phyloP scores from a whole-genome alignment of 2,113 vertebrate genomes.

The Melanocharis versteri region DNA sequence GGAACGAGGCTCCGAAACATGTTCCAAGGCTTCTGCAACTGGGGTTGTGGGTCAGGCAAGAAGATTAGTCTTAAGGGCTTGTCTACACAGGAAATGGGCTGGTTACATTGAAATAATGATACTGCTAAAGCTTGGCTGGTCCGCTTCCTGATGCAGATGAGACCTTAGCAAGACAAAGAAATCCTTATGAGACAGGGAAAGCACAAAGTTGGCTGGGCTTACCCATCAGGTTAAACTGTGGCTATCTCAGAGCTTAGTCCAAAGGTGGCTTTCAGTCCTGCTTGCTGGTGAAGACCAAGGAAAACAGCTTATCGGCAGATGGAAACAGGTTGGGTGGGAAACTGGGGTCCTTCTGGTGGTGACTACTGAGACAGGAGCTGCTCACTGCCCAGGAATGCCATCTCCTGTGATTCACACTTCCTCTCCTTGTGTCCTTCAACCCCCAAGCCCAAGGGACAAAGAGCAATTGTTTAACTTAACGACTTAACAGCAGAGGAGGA shows the following conservation, averaged over 20 bases:
- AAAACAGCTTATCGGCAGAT: neutral
- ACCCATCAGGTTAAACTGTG: neutral
- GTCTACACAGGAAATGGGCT: neutral
- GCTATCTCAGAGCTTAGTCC: neutral
- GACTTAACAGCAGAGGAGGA: neutral
- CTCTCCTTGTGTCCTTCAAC: neutral
- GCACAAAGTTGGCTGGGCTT: neutral
- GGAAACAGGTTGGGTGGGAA: neutral
- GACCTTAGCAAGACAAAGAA: neutral
- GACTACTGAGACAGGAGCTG: neutral
- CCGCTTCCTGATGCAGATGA: neutral
- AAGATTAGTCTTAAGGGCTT: neutral
- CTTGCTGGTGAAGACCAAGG: neutral
- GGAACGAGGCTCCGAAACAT: neutral
- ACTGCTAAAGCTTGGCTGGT: neutral
- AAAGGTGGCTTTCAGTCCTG: neutral
- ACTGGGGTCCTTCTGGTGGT: neutral
- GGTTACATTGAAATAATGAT: neutral
- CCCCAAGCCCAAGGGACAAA: neutral
- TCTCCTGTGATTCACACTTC: neutral
- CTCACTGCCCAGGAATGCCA: neutral
- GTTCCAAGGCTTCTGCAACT: conserved; percentile 4
- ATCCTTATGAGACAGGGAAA: neutral
- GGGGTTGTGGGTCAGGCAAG: neutral
- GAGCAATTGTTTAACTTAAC: neutral